Percentiles rank a stretch among this genome's conserved stretches.
Conservation (phyloP, 2,888 invertebrate genomes). For the Papilio demoleus region DNA sequence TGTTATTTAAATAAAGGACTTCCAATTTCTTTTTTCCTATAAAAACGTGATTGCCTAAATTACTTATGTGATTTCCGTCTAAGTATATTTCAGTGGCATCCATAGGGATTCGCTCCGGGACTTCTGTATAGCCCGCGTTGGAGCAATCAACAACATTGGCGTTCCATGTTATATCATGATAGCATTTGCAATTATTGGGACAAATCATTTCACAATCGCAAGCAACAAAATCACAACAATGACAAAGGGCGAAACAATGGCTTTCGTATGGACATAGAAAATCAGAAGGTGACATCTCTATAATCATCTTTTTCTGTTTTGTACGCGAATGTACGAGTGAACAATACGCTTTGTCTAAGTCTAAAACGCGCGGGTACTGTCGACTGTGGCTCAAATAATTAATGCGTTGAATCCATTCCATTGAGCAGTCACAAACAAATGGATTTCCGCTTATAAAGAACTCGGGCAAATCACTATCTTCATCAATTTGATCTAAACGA, state of each 20-base stretch:
- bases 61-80: constrained; percentile 91
- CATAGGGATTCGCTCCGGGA: constrained; percentile 93
- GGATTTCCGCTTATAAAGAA: constrained; percentile 93
- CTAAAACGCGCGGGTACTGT: constrained; percentile 91
- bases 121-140: constrained; percentile 87
- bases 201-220: constrained; percentile 97
- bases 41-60: constrained; percentile 92
- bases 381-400: constrained; percentile 89
- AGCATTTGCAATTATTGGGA: constrained; percentile 92
- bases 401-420: constrained; percentile 93
- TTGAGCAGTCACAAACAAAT: constrained; percentile 92
- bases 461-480: constrained; percentile 88
- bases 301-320: constrained; percentile 88
- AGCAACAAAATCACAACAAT: constrained; percentile 94
- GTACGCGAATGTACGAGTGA: constrained; percentile 86
- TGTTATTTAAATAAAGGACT: constrained; percentile 90
- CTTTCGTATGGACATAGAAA: constrained; percentile 92
- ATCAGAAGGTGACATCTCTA: constrained; percentile 88
- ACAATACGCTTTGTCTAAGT: constrained; percentile 90
- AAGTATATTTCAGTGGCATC: constrained; percentile 94
- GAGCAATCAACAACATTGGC: constrained; percentile 93
- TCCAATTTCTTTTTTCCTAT: constrained; percentile 92
- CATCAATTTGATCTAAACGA: constrained; percentile 86
- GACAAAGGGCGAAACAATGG: constrained; percentile 94
- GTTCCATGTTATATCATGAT: constrained; percentile 93